phyloP scores from a whole-genome alignment of 2,797 vertebrate species.

The Alauda arvensis region DNA sequence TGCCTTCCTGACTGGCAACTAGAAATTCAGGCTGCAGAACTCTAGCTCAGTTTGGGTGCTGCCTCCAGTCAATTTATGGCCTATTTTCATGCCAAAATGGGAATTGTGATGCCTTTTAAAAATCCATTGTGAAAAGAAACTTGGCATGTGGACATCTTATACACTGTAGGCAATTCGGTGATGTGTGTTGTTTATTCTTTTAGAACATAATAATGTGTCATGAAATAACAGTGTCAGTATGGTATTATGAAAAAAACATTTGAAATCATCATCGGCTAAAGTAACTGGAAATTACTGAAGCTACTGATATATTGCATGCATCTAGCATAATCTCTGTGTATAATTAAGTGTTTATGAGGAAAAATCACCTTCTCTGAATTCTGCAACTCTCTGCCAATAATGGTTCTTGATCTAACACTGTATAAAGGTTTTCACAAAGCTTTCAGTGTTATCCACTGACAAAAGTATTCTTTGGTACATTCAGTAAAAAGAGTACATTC shows the following conservation, averaged over 20 bases:
- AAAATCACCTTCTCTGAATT: slow-evolving; percentile 30
- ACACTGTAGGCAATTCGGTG: not conserved
- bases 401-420: slow-evolving; percentile 20
- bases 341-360: slow-evolving; percentile 42
- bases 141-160: not conserved
- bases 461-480: not conserved
- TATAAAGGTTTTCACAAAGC: slow-evolving; percentile 12
- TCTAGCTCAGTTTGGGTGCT: not conserved
- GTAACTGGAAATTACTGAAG: slow-evolving; percentile 38
- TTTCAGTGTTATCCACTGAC: not conserved
- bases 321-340: not conserved
- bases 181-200: slow-evolving; percentile 28
- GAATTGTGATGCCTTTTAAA: slow-evolving; percentile 22
- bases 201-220: slow-evolving; percentile 3
- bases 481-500: not conserved
- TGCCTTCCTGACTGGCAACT: not conserved
- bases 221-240: not conserved
- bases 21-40: not conserved
- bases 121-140: slow-evolving; percentile 25
- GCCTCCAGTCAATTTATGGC: not conserved
- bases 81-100: not conserved
- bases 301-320: not conserved
- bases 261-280: not conserved
- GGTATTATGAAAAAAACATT: not conserved
- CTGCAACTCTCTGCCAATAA: slow-evolving; percentile 43